A percentile compares a stretch with the other conserved stretches of the same genome.
phyloP scores from a whole-genome alignment of 2,797 vertebrate species.

The Crocidura indochinensis region DNA sequence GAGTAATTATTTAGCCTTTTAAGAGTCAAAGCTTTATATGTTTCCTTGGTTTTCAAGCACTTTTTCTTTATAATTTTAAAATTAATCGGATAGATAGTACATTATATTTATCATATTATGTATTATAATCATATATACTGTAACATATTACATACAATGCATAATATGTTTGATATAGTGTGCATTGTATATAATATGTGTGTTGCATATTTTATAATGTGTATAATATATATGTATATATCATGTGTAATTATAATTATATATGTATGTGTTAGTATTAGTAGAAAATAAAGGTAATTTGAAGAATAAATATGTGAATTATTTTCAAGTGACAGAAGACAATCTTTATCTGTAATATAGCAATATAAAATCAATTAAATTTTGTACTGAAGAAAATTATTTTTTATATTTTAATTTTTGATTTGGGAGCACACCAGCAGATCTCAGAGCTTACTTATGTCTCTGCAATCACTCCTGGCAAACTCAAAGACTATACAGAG shows the following conservation, averaged over 20 bases:
- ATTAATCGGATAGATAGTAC: background rate
- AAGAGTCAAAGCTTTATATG: background rate
- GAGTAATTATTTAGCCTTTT: constrained; percentile 49
- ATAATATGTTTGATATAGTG: no score
- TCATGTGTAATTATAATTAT: background rate
- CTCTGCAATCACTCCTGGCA: no score
- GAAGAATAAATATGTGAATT: background rate
- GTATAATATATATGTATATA: background rate
- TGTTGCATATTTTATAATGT: no score
- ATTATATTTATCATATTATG: no score
- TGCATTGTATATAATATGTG: no score
- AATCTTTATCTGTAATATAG: background rate
- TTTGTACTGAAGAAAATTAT: constrained; percentile 25
- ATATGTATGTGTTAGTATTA: constrained; percentile 27
- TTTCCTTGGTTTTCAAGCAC: constrained; percentile 52
- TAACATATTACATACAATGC: no score
- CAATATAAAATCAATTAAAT: background rate
- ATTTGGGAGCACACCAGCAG: no score
- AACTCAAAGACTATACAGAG: no score
- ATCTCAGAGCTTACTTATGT: no score
- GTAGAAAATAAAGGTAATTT: constrained; percentile 55
- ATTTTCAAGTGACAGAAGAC: constrained; percentile 39
- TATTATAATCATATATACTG: no score
- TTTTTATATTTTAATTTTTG: constrained; percentile 53
- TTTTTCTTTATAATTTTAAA: constrained; percentile 48